These are phyloP conservation scores for Simalia tracyae DNA, from an alignment of 2,797 vertebrate genomes.

Conservation along the genomic window DNA sequence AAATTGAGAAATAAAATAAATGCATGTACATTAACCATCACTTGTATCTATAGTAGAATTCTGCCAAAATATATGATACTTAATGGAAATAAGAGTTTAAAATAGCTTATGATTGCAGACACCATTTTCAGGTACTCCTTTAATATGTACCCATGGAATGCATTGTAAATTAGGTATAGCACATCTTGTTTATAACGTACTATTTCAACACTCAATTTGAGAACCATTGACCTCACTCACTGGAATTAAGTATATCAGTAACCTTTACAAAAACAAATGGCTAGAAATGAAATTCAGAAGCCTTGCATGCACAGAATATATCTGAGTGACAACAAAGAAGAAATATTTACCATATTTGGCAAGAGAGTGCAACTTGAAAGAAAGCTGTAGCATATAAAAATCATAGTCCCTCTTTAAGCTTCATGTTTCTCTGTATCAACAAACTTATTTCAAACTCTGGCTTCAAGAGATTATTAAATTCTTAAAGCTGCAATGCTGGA, in stretches of 20 bases:
- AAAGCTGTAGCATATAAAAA: constrained; percentile 22
- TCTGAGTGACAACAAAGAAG: constrained; percentile 19
- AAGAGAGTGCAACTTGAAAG: constrained; percentile 1
- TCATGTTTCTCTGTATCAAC: background rate
- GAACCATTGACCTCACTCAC: background rate
- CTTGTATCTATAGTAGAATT: background rate
- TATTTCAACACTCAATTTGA: background rate
- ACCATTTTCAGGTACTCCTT: background rate
- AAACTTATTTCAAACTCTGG: constrained; percentile 1
- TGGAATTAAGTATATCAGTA: background rate
- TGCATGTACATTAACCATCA: background rate
- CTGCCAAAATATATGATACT: background rate
- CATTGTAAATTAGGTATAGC: background rate
- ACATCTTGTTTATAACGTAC: background rate
- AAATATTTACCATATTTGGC: constrained; percentile 37
- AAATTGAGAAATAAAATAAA: background rate
- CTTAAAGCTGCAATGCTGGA: background rate
- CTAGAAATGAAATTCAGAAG: constrained; percentile 24
- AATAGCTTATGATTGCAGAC: background rate
- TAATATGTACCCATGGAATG: background rate
- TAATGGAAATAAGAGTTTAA: background rate
- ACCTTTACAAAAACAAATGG: constrained; percentile 7
- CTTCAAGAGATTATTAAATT: background rate
- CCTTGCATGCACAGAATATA: background rate
- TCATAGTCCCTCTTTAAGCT: background rate